These are phyloP conservation scores for Verasper variegatus DNA, from an alignment of 2,113 vertebrate species.

Conservation along the genomic window DNA sequence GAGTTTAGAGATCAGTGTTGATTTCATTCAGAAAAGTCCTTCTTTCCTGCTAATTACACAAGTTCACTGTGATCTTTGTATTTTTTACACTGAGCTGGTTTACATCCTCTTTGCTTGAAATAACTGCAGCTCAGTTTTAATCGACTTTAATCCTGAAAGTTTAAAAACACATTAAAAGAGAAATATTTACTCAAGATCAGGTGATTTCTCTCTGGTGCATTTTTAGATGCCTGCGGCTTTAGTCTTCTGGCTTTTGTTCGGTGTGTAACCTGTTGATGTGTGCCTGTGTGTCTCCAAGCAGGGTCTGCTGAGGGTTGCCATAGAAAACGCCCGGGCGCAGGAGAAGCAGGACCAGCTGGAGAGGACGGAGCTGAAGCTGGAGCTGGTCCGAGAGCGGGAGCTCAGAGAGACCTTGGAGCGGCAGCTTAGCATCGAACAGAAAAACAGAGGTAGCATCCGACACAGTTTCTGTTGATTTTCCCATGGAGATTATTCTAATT, in stretches of 20 bases:
- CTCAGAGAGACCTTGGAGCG: slow-evolving; percentile 96
- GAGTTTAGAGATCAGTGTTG: slow-evolving; percentile 20
- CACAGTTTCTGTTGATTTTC: neutral
- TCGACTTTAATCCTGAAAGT: neutral
- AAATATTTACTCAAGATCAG: neutral
- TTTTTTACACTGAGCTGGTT: neutral
- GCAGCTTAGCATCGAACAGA: slow-evolving; percentile 96
- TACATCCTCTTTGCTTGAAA: neutral
- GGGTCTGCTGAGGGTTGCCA: slow-evolving; percentile 98
- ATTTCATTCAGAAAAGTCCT: slow-evolving; percentile 6
- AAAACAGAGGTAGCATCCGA: slow-evolving; percentile 91
- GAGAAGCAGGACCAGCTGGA: slow-evolving; percentile 99
- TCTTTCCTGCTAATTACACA: neutral
- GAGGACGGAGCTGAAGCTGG: slow-evolving; percentile 98
- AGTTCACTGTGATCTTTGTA: slow-evolving; percentile 9
- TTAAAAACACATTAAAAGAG: neutral
- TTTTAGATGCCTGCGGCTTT: neutral
- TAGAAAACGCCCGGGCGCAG: slow-evolving; percentile 96
- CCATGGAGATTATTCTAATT: neutral
- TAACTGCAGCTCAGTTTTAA: neutral
- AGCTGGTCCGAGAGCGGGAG: slow-evolving; percentile 96
- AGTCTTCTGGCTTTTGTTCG: slow-evolving; percentile 12
- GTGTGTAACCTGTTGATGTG: slow-evolving; percentile 73
- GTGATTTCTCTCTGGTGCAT: neutral
- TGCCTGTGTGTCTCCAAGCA: slow-evolving; percentile 82